Percentiles rank a stretch among this genome's conserved stretches.
phyloP scores from a whole-genome alignment of 2,888 invertebrate species.

The Drosophila cognata region DNA sequence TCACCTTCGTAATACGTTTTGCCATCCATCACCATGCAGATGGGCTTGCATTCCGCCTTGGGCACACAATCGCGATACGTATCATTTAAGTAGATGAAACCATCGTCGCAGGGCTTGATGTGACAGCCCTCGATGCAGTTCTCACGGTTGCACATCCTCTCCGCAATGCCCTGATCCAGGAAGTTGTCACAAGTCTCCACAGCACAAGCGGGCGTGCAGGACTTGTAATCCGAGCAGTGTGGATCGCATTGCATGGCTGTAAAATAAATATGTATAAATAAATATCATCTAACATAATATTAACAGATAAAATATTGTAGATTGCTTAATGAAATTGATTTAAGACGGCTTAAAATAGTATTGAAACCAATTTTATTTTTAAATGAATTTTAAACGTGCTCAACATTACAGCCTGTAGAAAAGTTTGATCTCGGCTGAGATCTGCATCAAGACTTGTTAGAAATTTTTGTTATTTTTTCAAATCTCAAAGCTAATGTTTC shows the following conservation, averaged over 20 bases:
- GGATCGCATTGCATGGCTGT: constrained; percentile 95
- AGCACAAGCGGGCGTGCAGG: constrained; percentile 93
- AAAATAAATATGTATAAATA: background rate
- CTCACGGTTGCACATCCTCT: constrained; percentile 89
- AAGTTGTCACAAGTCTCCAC: constrained; percentile 93
- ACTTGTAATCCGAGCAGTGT: constrained; percentile 91
- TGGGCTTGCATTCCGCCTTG: constrained; percentile 89
- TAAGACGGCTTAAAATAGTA: background rate
- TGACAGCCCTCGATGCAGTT: constrained; percentile 94
- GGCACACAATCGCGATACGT: constrained; percentile 91
- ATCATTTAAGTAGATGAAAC: constrained; percentile 90
- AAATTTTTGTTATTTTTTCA: no score
- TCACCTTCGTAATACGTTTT: constrained; percentile 91
- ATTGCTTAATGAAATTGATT: background rate
- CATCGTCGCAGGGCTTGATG: constrained; percentile 90
- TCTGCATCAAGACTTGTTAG: no score
- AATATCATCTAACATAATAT: background rate
- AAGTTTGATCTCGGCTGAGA: no score
- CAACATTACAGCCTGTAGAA: no score
- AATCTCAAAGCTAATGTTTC: no score
- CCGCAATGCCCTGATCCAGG: constrained; percentile 87
- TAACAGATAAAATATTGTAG: no score
- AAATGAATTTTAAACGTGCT: no score
- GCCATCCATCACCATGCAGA: constrained; percentile 90
- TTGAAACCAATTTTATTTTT: no score